Evolutionary conservation across 2,113 vertebrate genomes (phyloP), one percentile per base, ranked within the genome.

Genomic region (Hystrix cristata): DNA sequence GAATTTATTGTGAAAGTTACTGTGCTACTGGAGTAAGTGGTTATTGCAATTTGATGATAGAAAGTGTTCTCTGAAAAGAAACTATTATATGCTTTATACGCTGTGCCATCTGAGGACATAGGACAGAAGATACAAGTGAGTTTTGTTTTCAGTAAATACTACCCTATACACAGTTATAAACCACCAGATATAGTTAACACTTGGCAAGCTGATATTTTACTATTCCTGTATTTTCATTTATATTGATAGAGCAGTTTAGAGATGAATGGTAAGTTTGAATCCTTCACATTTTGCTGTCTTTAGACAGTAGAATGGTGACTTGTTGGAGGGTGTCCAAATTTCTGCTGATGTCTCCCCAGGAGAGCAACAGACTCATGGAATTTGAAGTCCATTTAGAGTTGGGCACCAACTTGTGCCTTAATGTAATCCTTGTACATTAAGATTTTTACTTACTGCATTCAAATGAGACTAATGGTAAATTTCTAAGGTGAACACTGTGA

Each of bases 1-100:
- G 95, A 97, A 97, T 96, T 97, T 96, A 97, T 96, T 98, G 87
- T 95, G 94, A 78, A 96, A 86, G 91, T 95, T 87, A 92, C 94
- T 93, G 21, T 90, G 90, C 84, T 94, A 62, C 87, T 94, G 78
- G 90, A 65, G 53, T 96, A 97, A 98, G 92, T 95, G 82, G 48
- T 92, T 97, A 81, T 97, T 94, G 81, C 96, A 96, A 86, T 95
- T 94, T 91, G 87, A 97, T 90, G 90, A 96, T 79, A 96, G 92
- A 97, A 97, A 90, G 62, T 81, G 46, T 38, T 97, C 92, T 95
- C 83, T 94, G 95, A 96, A 97, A 97, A 97, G 95, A 92, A 96
- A 55, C 80, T 82, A 86, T 97, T 96, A 92, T 95, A 67, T 46
- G 89, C 51, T 74, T 97, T 95, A 43, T 95, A 57, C 92, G 78